A percentile compares a stretch with the other conserved stretches of the same genome.
phyloP scores from a whole-genome alignment of 2,888 invertebrate genomes.

The Minunthozetes semirufus region DNA sequence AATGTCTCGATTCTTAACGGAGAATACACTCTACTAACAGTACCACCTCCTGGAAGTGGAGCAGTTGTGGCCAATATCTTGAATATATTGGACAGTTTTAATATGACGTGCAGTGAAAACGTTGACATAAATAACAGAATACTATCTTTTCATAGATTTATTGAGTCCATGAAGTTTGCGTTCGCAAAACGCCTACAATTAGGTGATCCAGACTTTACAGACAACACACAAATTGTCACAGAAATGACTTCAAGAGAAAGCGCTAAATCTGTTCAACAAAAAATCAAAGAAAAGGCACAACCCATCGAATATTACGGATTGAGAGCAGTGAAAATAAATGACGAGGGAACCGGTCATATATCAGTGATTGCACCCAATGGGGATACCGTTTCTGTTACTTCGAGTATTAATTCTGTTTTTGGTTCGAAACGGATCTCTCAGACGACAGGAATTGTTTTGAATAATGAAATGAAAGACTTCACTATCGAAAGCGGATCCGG shows the following conservation, averaged over 20 bases:
- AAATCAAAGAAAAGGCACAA: neutral
- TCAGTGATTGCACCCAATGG: conserved; percentile 75
- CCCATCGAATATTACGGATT: conserved; percentile 35
- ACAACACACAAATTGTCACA: neutral
- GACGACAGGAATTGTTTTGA: conserved; percentile 47
- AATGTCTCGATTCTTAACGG: neutral
- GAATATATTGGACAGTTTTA: conserved; percentile 49
- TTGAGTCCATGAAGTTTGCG: conserved; percentile 85
- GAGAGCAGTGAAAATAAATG: conserved; percentile 34
- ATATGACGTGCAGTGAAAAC: conserved; percentile 35
- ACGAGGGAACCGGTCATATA: conserved; percentile 80
- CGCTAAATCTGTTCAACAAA: conserved; percentile 50
- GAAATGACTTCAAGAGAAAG: conserved; percentile 49
- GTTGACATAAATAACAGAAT: conserved; percentile 31
- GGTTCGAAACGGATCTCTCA: conserved; percentile 43
- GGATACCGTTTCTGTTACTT: conserved; percentile 84
- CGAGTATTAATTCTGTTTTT: conserved; percentile 69
- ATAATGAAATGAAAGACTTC: conserved; percentile 49
- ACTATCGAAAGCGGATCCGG: conserved; percentile 53
- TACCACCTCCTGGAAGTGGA: conserved; percentile 38
- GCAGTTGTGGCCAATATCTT: conserved; percentile 64
- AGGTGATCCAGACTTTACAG: conserved; percentile 57
- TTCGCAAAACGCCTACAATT: conserved; percentile 75
- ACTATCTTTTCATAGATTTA: conserved; percentile 66
- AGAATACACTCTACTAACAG: conserved; percentile 50